A percentile compares a stretch with the other conserved stretches of the same genome.
These are phyloP conservation scores for Euschistus heros DNA, from an alignment of 1,140 invertebrate genomes.

Conservation along the genomic window DNA sequence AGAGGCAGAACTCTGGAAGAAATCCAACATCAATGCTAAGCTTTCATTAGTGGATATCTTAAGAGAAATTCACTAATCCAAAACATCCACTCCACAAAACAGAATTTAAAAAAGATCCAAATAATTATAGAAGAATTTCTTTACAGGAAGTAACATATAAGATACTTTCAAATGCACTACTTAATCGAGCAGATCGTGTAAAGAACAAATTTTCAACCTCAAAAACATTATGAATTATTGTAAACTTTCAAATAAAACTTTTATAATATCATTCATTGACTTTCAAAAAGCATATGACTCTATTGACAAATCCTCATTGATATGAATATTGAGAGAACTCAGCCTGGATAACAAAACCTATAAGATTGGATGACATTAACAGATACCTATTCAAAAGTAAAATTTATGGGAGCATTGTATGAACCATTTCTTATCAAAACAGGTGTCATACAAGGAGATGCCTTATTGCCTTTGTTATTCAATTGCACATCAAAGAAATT, in stretches of 20 bases:
- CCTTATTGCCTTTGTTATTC: no score
- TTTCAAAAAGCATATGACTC: neutral
- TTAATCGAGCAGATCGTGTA: slow-evolving; percentile 18
- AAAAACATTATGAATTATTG: neutral
- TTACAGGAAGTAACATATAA: slow-evolving; percentile 21
- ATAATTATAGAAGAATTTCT: slow-evolving; percentile 23
- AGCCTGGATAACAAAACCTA: neutral
- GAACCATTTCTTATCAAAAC: no score
- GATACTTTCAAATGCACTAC: slow-evolving; percentile 20
- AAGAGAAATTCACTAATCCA: neutral
- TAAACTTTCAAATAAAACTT: neutral
- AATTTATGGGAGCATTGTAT: no score
- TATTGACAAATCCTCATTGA: neutral
- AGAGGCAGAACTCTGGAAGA: no score
- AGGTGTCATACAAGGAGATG: no score
- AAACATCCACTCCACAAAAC: slow-evolving; percentile 21
- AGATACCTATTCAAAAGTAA: no score
- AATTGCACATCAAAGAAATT: no score
- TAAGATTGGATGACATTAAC: no score
- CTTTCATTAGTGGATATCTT: neutral
- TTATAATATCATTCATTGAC: neutral
- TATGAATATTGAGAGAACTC: neutral
- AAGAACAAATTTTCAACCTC: slow-evolving; percentile 8
- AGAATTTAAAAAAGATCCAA: slow-evolving; percentile 15
- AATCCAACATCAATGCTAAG: neutral